A percentile compares a stretch with the other conserved stretches of the same genome.
These are phyloP conservation scores for Indri indri DNA, from an alignment of 2,113 vertebrate species.

Conservation along the genomic window DNA sequence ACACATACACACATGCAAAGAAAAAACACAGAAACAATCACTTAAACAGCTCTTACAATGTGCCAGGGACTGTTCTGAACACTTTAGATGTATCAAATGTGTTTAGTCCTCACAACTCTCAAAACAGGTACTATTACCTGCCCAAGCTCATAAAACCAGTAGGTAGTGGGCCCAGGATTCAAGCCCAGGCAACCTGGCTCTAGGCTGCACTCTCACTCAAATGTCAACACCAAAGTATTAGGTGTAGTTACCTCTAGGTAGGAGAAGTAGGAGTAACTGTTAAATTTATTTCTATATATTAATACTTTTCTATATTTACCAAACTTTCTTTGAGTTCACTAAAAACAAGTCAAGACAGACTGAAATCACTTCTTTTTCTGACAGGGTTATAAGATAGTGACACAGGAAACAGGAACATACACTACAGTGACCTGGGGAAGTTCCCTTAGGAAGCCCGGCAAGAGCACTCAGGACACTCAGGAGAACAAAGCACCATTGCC, in stretches of 20 bases:
- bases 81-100: too few species aligned
- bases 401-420: constrained; percentile 5
- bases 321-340: neutral
- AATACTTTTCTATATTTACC: neutral
- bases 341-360: neutral
- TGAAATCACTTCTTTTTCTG: neutral
- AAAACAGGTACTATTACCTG: neutral
- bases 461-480: neutral
- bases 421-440: neutral
- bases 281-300: neutral
- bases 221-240: neutral
- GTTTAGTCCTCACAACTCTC: neutral
- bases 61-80: neutral
- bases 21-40: neutral
- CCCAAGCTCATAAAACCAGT: neutral
- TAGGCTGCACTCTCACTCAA: neutral
- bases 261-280: neutral
- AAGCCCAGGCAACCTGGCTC: neutral
- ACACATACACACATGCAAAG: neutral
- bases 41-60: neutral
- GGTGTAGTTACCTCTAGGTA: neutral
- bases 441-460: neutral
- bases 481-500: neutral
- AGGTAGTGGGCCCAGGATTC: neutral
- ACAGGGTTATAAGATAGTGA: neutral